These are phyloP conservation scores for Coregonus ussuriensis DNA, from an alignment of 2,797 vertebrate genomes.

Conservation along the genomic window DNA sequence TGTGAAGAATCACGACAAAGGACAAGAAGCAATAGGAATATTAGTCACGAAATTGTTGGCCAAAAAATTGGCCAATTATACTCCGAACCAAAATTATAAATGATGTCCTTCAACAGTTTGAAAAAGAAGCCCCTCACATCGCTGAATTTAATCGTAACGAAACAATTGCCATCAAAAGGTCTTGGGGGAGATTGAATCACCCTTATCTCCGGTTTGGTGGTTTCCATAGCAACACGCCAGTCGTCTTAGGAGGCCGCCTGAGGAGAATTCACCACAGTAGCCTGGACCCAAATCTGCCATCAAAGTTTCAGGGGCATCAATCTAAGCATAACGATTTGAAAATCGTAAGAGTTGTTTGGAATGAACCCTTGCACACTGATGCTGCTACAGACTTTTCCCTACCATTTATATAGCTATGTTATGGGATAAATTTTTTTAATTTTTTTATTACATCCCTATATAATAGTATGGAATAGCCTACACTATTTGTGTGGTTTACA, in stretches of 20 bases:
- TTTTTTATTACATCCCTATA: background rate
- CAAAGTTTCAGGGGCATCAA: slow-evolving; percentile 26
- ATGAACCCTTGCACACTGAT: slow-evolving; percentile 1
- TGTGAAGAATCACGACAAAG: slow-evolving; percentile 38
- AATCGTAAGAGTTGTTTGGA: background rate
- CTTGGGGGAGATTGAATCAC: slow-evolving; percentile 8
- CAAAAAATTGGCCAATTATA: background rate
- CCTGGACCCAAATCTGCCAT: slow-evolving; percentile 16
- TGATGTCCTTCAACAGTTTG: background rate
- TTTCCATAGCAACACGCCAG: slow-evolving; percentile 22
- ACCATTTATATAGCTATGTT: background rate
- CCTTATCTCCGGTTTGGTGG: slow-evolving; percentile 6
- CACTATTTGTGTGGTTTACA: background rate
- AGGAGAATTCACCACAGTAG: slow-evolving; percentile 21
- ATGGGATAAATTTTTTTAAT: too few relatives aligned
- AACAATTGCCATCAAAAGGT: slow-evolving; percentile 15
- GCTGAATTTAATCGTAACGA: background rate
- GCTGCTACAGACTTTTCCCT: background rate
- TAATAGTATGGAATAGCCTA: background rate
- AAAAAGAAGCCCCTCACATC: background rate
- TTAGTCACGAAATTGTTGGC: background rate
- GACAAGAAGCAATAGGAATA: slow-evolving; percentile 39
- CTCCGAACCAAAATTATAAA: background rate
- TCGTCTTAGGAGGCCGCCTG: slow-evolving; percentile 12
- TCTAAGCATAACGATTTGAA: background rate